Base-by-base conservation (phyloP, 2,888 invertebrate genomes). In the Euproctis similis region DNA sequence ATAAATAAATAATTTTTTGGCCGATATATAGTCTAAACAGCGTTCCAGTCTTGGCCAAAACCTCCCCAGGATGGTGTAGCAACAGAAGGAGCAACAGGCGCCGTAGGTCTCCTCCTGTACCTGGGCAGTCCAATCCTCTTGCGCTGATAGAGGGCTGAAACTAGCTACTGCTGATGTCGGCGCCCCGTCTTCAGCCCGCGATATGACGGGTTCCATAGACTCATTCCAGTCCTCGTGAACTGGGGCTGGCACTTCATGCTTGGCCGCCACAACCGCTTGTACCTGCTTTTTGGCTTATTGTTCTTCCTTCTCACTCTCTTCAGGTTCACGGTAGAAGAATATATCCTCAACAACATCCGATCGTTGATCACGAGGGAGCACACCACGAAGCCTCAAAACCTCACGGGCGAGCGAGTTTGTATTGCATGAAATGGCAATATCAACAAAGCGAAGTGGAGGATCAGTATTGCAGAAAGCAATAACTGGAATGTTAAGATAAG, bases 321-420 rank as follows among this genome's bases (percentile, higher is more conserved):
- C 98, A 30, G 98, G 97, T 80, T 99, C 98, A 65, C 99, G 93
- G 88, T 97, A 98, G 93, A 99, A 98, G 93, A 97, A 99, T 64
- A 99, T 88, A 81, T 99, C 99, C 1, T 98, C 98, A 53, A 98
- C 98, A 24, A 99, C 95, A 39, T 96, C 96, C 97, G 98, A 99
- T 49, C 96, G 95, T 42, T 90, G 89, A 60, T 96, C 95, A 37
- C 98, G 92, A 8, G 94, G 89, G 54, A 98, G 95, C 30, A 92
- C 91, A 20, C 99, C 99, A 29, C 98, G 91, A 30, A 99, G 90
- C 50, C 98, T 92, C 18, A 98, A 88, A 12, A 94, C 93, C 82
- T 99, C 99, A 57, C 99, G 93, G 2, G 99, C 95, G 64, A 99
- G 86, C 64, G 99, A 84, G 88, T 98, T 98, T 81, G 96, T 99